phyloP scores from a whole-genome alignment of 2,797 vertebrate species.

The Euphonia xanthogaster region DNA sequence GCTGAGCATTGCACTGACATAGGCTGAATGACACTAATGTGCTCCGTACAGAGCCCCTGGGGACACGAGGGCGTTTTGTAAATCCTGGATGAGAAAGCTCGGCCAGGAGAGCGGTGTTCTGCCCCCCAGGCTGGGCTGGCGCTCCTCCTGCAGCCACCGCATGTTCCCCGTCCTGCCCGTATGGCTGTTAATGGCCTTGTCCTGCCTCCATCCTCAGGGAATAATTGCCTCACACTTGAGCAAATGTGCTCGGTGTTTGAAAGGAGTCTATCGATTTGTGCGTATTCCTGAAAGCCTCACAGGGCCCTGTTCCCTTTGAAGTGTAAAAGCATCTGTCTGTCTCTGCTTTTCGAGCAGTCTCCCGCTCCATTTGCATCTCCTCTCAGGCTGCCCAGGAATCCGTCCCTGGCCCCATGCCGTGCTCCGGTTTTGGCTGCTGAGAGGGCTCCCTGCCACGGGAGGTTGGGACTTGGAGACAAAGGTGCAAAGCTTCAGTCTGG shows the following conservation, averaged over 20 bases:
- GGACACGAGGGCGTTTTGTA: not conserved
- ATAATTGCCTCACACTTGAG: slow-evolving; percentile 56
- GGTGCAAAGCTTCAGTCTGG: not conserved
- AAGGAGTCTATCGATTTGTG: slow-evolving; percentile 48
- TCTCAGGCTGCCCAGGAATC: not conserved
- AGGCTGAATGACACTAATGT: not conserved
- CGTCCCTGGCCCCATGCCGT: not conserved
- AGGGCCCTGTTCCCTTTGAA: slow-evolving; percentile 41
- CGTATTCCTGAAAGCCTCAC: slow-evolving; percentile 5
- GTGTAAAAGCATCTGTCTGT: slow-evolving; percentile 54
- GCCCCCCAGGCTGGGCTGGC: not conserved
- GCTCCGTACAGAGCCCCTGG: not conserved
- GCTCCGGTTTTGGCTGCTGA: not conserved
- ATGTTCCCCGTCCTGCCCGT: not conserved
- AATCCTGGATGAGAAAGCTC: not conserved
- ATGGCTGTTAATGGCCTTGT: slow-evolving; percentile 37
- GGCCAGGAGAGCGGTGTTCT: not conserved
- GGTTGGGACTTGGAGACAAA: not conserved
- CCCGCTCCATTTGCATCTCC: not conserved
- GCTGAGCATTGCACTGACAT: not conserved
- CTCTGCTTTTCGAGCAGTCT: not conserved
- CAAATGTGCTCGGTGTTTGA: slow-evolving; percentile 58
- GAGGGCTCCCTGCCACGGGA: not conserved
- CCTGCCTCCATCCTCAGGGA: slow-evolving; percentile 27
- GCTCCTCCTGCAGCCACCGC: not conserved